Evolutionary conservation across 53 echinoderm and acorn worm species (phyloP).

Genomic region (Echinarachnius parma): DNA sequence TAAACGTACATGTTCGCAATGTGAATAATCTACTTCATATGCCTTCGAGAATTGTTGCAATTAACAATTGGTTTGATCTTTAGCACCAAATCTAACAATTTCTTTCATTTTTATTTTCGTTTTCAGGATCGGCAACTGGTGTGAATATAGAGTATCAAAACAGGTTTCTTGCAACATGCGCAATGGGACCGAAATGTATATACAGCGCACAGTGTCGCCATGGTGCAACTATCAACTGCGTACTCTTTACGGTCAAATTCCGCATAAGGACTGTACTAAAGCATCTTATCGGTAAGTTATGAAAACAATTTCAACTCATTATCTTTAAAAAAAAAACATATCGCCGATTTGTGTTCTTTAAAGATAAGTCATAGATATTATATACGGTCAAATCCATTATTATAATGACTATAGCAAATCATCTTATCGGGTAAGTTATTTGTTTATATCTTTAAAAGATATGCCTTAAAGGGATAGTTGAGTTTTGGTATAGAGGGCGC

Average conservation of each 20-base stretch:
- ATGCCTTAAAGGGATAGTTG: too few relatives aligned
- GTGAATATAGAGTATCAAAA: slow-evolving; percentile 67
- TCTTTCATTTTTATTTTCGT: background rate
- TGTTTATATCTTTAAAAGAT: too few relatives aligned
- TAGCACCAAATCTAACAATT: background rate
- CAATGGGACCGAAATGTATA: slow-evolving; percentile 85
- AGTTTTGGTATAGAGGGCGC: too few relatives aligned
- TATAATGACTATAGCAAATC: too few relatives aligned
- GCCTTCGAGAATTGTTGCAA: too few relatives aligned
- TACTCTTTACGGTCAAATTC: slow-evolving; percentile 58
- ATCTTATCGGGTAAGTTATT: too few relatives aligned
- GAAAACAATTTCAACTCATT: background rate
- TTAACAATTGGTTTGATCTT: too few relatives aligned
- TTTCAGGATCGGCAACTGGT: slow-evolving; percentile 74
- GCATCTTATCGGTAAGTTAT: slow-evolving; percentile 40
- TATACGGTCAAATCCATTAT: too few relatives aligned
- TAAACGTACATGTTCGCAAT: too few relatives aligned
- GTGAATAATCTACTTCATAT: too few relatives aligned
- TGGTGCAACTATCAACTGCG: slow-evolving; percentile 87
- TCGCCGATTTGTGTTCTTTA: background rate
- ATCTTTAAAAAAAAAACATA: background rate
- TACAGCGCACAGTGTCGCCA: slow-evolving; percentile 57
- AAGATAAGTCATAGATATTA: too few relatives aligned
- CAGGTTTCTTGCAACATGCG: slow-evolving; percentile 70
- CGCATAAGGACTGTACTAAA: slow-evolving; percentile 66